These are phyloP conservation scores for Physella acuta DNA, from an alignment of 1,140 invertebrate species.

Conservation along the genomic window DNA sequence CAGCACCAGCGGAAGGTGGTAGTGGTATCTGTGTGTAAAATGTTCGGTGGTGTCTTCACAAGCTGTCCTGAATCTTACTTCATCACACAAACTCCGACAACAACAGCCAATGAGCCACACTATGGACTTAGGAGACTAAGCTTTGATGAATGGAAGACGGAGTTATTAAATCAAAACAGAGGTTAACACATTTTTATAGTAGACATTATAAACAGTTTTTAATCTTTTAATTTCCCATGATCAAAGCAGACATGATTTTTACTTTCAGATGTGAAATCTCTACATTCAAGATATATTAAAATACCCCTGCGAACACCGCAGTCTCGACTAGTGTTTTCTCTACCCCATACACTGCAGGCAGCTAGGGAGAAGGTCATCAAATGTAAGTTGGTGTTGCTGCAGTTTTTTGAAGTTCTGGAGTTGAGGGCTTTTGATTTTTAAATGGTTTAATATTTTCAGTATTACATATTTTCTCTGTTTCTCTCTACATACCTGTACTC, in stretches of 20 bases:
- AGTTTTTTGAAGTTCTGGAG: no score
- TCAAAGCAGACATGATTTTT: not conserved
- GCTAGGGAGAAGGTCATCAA: conserved; percentile 41
- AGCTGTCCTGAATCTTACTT: conserved; percentile 40
- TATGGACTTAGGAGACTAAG: conserved; percentile 32
- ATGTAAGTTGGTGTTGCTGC: conserved; percentile 41
- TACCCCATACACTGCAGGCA: conserved; percentile 38
- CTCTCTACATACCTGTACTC: no score
- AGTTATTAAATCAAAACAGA: conserved; percentile 38
- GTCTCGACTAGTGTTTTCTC: conserved; percentile 38
- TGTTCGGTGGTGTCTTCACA: conserved; percentile 48
- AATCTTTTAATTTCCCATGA: not conserved
- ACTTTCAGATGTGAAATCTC: conserved; percentile 40
- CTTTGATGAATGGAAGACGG: conserved; percentile 41
- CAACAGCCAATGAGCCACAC: not conserved
- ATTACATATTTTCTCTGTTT: no score
- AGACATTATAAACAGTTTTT: not conserved
- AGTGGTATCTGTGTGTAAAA: conserved; percentile 47
- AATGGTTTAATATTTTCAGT: no score
- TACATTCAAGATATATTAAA: conserved; percentile 43
- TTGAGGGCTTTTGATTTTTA: no score
- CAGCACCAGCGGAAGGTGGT: conserved; percentile 30
- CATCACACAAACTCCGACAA: conserved; percentile 5
- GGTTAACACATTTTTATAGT: conserved; percentile 28
- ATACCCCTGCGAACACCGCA: conserved; percentile 37